Conservation (phyloP, 2,888 invertebrate species). For the Eupithecia vulgata region DNA sequence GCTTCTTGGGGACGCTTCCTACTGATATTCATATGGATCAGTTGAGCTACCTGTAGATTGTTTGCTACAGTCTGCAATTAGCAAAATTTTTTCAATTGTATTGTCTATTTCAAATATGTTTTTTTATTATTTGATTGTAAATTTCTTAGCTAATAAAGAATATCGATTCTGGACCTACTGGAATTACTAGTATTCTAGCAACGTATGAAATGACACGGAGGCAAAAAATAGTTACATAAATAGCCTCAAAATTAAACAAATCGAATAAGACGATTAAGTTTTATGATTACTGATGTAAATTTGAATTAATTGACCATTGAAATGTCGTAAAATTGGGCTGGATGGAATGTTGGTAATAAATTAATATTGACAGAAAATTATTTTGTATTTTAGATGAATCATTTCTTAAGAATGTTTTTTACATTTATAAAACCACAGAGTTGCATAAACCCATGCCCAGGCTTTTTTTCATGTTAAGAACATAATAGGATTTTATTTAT, state of each 20-base stretch:
- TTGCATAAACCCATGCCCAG: not conserved
- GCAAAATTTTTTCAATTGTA: too few species aligned
- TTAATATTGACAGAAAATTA: constrained; percentile 37
- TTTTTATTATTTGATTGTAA: too few species aligned
- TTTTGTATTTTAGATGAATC: not conserved
- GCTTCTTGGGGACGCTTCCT: too few species aligned
- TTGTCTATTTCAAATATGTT: too few species aligned
- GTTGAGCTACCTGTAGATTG: too few species aligned
- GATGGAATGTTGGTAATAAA: constrained; percentile 44
- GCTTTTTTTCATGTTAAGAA: not conserved
- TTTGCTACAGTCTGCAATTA: too few species aligned
- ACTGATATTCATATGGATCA: too few species aligned
- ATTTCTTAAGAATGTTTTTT: not conserved
- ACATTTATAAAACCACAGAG: not conserved
- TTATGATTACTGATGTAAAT: constrained; percentile 40
- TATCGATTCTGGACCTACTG: not conserved
- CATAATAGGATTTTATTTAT: not conserved
- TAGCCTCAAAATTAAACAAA: constrained; percentile 43
- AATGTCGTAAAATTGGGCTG: constrained; percentile 51
- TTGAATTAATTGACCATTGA: constrained; percentile 54
- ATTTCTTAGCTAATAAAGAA: too few species aligned
- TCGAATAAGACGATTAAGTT: constrained; percentile 41
- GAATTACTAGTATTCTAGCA: not conserved
- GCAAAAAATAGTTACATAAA: not conserved
- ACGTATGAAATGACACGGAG: not conserved